These are phyloP conservation scores for Dastarcus helophoroides DNA, from an alignment of 2,888 invertebrate species.

Conservation along the genomic window DNA sequence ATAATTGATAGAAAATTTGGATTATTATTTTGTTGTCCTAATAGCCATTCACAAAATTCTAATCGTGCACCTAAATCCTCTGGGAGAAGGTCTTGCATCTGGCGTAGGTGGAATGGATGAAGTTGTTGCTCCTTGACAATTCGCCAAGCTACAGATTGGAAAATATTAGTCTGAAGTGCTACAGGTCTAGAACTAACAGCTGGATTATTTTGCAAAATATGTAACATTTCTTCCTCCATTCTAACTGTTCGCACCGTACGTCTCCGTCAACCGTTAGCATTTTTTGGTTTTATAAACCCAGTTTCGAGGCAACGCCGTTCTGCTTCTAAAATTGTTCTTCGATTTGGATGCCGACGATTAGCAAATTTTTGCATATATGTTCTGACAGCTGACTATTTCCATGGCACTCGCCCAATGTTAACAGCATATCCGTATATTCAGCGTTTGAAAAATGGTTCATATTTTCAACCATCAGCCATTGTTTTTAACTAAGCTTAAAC, in stretches of 20 bases:
- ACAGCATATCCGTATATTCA: too few relatives aligned
- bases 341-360: background rate
- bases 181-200: background rate
- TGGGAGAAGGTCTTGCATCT: conserved; percentile 3
- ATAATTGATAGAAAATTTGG: conserved; percentile 3
- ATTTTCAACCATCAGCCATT: too few relatives aligned
- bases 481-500: too few relatives aligned
- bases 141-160: background rate
- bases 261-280: background rate
- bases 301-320: conserved; percentile 1
- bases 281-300: conserved; percentile 1
- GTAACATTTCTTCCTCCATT: background rate
- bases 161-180: conserved; percentile 1
- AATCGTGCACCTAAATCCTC: conserved; percentile 1
- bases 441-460: too few relatives aligned
- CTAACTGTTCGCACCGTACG: conserved; percentile 1
- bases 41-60: background rate
- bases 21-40: background rate
- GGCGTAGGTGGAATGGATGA: conserved; percentile 2
- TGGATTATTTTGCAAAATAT: background rate
- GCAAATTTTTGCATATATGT: background rate
- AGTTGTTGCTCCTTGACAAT: conserved; percentile 3
- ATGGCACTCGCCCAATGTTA: conserved; percentile 1
- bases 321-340: conserved; percentile 1
- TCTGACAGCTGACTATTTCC: conserved; percentile 1